Conservation (phyloP, 1,140 invertebrate species). For the Halotydeus destructor region DNA sequence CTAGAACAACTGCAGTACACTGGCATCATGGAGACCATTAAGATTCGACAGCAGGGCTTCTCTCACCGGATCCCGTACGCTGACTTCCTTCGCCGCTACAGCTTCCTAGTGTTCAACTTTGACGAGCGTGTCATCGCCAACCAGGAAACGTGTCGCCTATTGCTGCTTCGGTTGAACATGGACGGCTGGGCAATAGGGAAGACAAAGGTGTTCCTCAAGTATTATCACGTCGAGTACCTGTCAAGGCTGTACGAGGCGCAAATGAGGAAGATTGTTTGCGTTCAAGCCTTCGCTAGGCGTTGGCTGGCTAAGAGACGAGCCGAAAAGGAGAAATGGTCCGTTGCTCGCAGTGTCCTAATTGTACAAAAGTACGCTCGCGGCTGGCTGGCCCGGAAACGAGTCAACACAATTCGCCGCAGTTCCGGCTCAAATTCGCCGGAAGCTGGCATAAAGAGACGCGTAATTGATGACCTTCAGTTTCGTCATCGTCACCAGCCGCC, state of each 20-base stretch:
- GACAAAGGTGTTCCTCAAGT: constrained; percentile 62
- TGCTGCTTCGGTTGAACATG: constrained; percentile 48
- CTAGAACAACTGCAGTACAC: constrained; percentile 52
- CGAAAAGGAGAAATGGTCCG: constrained; percentile 4
- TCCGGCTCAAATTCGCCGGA: background rate
- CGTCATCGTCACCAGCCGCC: background rate
- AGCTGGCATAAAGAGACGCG: background rate
- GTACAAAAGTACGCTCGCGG: constrained; percentile 55
- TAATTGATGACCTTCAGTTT: background rate
- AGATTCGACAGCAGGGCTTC: constrained; percentile 55
- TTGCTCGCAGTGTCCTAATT: background rate
- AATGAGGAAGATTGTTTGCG: constrained; percentile 40
- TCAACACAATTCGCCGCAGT: constrained; percentile 66
- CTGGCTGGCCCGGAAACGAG: constrained; percentile 71
- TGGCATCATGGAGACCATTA: constrained; percentile 56
- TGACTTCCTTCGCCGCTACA: constrained; percentile 59
- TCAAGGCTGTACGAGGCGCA: constrained; percentile 52
- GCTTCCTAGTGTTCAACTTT: constrained; percentile 50
- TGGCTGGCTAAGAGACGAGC: constrained; percentile 36
- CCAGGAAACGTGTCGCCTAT: constrained; percentile 43
- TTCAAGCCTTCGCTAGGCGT: constrained; percentile 44
- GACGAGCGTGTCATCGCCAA: constrained; percentile 44
- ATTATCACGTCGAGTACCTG: constrained; percentile 60
- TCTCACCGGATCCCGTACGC: constrained; percentile 52
- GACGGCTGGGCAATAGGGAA: constrained; percentile 63